Conservation (phyloP, 2,888 invertebrate species). For the Standfussiana lucernea region DNA sequence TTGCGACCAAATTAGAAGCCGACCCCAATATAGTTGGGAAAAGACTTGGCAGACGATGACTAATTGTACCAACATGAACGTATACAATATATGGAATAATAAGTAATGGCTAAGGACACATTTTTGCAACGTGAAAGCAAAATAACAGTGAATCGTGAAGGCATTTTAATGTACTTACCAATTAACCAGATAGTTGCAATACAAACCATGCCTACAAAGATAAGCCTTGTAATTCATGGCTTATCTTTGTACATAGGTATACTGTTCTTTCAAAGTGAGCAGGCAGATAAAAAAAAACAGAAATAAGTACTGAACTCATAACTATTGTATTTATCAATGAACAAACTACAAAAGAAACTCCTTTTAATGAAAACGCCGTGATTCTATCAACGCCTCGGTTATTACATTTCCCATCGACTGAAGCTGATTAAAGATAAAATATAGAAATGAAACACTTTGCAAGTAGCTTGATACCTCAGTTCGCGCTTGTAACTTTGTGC, state of each 20-base stretch:
- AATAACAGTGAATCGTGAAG: neutral
- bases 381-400: slow-evolving; percentile 37
- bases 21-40: no score
- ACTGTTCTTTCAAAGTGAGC: neutral
- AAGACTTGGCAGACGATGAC: no score
- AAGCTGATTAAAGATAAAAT: slow-evolving; percentile 64
- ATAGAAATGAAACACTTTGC: slow-evolving; percentile 48
- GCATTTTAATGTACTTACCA: slow-evolving; percentile 2
- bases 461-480: slow-evolving; percentile 59
- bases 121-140: neutral
- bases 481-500: slow-evolving; percentile 59
- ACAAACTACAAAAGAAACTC: slow-evolving; percentile 11
- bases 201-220: neutral
- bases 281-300: neutral
- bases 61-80: no score
- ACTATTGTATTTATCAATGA: neutral
- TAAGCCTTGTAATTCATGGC: neutral
- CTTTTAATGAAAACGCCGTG: slow-evolving; percentile 18
- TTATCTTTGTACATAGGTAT: neutral
- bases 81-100: no score
- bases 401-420: slow-evolving; percentile 54
- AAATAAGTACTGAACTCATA: neutral
- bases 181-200: neutral
- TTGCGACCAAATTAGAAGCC: no score
- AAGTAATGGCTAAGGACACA: neutral